Conservation (phyloP, 2,797 vertebrate species). For the Alectoris magna region DNA sequence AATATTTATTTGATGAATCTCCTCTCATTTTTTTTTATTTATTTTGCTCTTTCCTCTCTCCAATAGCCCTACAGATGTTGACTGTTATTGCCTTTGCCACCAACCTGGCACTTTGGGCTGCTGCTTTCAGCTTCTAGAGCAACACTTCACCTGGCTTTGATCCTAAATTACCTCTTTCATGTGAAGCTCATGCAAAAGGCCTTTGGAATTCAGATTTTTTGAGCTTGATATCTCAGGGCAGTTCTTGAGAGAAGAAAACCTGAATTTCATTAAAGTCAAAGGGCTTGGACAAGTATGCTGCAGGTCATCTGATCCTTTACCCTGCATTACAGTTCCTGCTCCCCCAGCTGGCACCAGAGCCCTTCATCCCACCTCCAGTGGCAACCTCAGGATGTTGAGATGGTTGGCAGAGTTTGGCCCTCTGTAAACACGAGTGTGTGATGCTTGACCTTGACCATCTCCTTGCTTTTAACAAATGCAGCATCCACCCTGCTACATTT, state of each 20-base stretch:
- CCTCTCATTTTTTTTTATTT: not conserved
- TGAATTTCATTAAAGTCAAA: not conserved
- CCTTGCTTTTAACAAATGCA: not conserved
- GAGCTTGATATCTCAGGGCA: not conserved
- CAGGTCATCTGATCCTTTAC: not conserved
- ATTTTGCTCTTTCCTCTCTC: not conserved
- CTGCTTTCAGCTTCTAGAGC: not conserved
- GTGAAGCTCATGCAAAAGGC: not conserved
- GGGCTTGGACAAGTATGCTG: not conserved
- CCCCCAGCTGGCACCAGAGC: not conserved
- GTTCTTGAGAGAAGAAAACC: not conserved
- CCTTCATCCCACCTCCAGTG: not conserved
- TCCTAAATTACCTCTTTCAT: conserved; percentile 28
- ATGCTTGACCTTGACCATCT: not conserved
- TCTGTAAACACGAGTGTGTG: fast-evolving
- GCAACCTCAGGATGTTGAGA: not conserved
- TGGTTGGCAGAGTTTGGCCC: fast-evolving
- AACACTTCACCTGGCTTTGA: not conserved
- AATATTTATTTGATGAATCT: not conserved
- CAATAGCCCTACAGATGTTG: not conserved
- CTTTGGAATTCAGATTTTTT: conserved; percentile 19
- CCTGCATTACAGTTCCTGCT: not conserved
- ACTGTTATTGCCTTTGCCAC: not conserved
- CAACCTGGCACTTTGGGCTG: not conserved
- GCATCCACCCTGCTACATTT: not conserved